Percentiles rank a stretch among this genome's conserved stretches.
phyloP scores from a whole-genome alignment of 1,140 invertebrate genomes.

The Druon quercuslanigerum region DNA sequence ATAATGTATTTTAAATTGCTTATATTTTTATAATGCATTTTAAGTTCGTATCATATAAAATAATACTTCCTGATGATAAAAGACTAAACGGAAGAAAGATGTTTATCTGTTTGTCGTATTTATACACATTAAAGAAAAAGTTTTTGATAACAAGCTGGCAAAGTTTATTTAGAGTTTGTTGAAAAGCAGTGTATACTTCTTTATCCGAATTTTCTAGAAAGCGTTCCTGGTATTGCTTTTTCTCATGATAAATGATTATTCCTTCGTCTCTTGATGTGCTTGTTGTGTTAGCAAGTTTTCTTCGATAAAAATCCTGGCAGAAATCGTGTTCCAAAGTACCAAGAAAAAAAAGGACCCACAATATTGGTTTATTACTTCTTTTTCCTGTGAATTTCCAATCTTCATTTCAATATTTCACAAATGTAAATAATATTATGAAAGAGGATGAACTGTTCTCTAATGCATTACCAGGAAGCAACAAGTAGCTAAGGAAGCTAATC shows the following conservation, averaged over 20 bases:
- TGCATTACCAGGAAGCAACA: conserved; percentile 11
- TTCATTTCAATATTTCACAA: conserved; percentile 11
- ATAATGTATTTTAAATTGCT: no score
- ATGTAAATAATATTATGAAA: neutral
- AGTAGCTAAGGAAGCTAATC: conserved; percentile 13
- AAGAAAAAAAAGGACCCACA: no score
- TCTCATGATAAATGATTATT: neutral
- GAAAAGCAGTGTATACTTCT: neutral
- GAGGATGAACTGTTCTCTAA: neutral
- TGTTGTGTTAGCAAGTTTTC: neutral
- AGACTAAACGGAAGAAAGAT: neutral
- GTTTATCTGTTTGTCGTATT: neutral
- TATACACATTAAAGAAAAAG: neutral
- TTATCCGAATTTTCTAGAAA: neutral
- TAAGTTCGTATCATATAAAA: neutral
- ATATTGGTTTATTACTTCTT: neutral
- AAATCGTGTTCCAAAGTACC: neutral
- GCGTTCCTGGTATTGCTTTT: neutral
- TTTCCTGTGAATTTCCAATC: neutral
- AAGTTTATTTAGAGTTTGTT: conserved; percentile 15
- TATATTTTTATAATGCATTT: neutral
- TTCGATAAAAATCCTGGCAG: neutral
- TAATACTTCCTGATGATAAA: neutral
- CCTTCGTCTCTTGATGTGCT: neutral
- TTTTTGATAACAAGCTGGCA: neutral